Evolutionary conservation across 2,113 vertebrate species (phyloP).

Genomic region (Fulica atra): DNA sequence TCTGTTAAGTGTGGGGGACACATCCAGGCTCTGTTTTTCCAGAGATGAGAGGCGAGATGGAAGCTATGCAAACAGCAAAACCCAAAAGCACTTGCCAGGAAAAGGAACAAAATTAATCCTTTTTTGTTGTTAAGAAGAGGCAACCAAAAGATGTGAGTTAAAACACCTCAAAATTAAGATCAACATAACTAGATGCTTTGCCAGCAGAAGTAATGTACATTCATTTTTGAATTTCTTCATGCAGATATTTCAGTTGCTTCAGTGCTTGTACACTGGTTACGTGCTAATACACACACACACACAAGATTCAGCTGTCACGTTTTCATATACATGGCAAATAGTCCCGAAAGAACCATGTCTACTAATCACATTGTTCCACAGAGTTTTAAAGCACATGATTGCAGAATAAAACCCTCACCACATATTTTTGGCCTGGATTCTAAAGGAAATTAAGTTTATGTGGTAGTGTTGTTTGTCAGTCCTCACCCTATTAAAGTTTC

Average conservation of each 20-base stretch:
- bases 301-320: neutral
- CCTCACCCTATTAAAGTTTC: neutral
- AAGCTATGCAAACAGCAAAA: neutral
- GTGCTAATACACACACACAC: neutral
- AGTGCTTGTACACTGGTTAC: neutral
- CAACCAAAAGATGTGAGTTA: neutral
- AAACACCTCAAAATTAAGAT: neutral
- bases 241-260: neutral
- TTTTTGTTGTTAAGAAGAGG: neutral
- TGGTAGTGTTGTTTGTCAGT: neutral
- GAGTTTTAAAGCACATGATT: neutral
- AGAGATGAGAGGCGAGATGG: neutral
- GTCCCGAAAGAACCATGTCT: conserved; percentile 4
- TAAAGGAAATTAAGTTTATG: neutral
- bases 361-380: neutral
- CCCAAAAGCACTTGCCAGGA: neutral
- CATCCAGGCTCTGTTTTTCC: neutral
- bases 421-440: neutral
- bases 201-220: neutral
- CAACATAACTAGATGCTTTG: neutral
- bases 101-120: neutral
- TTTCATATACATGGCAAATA: neutral
- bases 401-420: conserved; percentile 5
- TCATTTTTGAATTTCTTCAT: neutral
- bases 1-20: neutral